These are phyloP conservation scores for Osmoderma eremita DNA, from an alignment of 2,888 invertebrate genomes.

Conservation along the genomic window DNA sequence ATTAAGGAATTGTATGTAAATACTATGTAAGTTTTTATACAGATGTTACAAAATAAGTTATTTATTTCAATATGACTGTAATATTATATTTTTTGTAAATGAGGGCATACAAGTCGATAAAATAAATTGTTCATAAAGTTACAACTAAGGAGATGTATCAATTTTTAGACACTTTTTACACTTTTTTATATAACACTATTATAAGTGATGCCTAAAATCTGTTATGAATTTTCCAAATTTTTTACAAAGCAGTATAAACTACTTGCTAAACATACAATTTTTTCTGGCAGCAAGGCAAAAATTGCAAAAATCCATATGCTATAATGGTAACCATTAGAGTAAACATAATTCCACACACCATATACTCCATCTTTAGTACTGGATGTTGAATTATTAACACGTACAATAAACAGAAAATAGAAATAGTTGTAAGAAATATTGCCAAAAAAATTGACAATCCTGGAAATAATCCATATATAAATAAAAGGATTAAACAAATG, in stretches of 20 bases:
- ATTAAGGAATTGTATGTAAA: constrained; percentile 17
- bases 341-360: constrained; percentile 50
- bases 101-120: too few relatives aligned
- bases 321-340: constrained; percentile 48
- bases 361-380: constrained; percentile 52
- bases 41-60: not conserved
- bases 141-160: too few relatives aligned
- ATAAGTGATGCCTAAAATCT: too few relatives aligned
- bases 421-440: constrained; percentile 47
- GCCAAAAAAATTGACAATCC: constrained; percentile 49
- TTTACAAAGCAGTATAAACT: constrained; percentile 3
- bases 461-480: constrained; percentile 41
- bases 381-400: constrained; percentile 50
- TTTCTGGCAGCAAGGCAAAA: constrained; percentile 50
- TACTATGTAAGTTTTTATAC: constrained; percentile 11
- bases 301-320: constrained; percentile 49
- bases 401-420: constrained; percentile 49
- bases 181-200: too few relatives aligned
- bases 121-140: too few relatives aligned
- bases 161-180: not conserved
- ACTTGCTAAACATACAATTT: constrained; percentile 36
- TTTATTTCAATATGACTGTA: constrained; percentile 5
- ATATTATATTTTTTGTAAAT: not conserved
- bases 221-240: too few relatives aligned
- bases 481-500: constrained; percentile 5